Base-by-base conservation (phyloP, 2,888 invertebrate genomes). In the Serripes groenlandicus region DNA sequence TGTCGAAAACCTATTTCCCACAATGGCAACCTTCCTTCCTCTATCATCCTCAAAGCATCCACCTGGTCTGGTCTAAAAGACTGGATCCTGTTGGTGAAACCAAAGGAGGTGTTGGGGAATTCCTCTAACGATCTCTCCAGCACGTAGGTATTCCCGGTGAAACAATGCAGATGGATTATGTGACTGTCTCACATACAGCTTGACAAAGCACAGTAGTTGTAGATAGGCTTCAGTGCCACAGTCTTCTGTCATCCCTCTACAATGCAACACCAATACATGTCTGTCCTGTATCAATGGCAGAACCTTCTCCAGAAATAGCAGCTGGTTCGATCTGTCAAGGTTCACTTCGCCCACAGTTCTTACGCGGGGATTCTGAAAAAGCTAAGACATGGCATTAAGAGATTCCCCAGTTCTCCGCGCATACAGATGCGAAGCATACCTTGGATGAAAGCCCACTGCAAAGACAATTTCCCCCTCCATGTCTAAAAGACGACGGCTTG, bases 211-310 rank as follows among this genome's bases (percentile, higher is more conserved):
- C 23, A 77, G 70, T 15, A 81, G 66, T 11, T 77, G 32, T 28
- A 70, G 64, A 37, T 42, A 78, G 21, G 71, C 75, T 42, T 81
- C 77, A n/a, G 78, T 75, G 23, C 77, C 78, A 72, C 60, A 58
- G 32, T 83, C 75, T 28, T 68, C n/a, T n/a, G n/a, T n/a, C n/a
- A n/a, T n/a, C n/a, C n/a, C n/a, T n/a, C n/a, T n/a, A n/a, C n/a
- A n/a, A 71, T 83, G 82, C 1, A 78, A 18, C 1, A 83, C 78
- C 34, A 83, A 28, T 1, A 75, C 69, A 49, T 83, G 78, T 11
- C 62, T 23, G 21, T 30, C 62, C 15, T 71, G 34, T 3, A 75
- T 21, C 11, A 69, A 11, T n/a, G 66, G 75, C 56, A 78, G 62
- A 0, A 75, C 37, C 18, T 52, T 34, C 11, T 74, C 42, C 30